Percentiles rank a stretch among this genome's conserved stretches.
Evolutionary conservation across 2,888 invertebrate genomes (phyloP).

Genomic region (Drosophila gaucha): DNA sequence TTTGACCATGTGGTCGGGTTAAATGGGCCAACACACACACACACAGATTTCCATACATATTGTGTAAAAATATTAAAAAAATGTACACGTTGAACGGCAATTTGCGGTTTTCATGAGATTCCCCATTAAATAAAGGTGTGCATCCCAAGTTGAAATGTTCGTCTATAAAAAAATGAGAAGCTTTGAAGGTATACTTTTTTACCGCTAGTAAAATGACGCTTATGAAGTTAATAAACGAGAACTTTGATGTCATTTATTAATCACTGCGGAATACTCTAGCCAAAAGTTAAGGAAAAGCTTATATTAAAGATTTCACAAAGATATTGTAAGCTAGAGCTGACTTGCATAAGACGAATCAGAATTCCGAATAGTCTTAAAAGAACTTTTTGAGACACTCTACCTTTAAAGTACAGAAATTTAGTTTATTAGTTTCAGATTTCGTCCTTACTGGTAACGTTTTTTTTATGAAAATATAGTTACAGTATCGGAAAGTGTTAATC

Average conservation of each 20-base stretch:
- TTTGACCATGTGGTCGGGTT: slow-evolving; percentile 47
- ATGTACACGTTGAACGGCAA: slow-evolving; percentile 27
- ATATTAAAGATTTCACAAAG: neutral
- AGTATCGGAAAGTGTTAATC: too few species aligned
- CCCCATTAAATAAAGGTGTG: slow-evolving; percentile 33
- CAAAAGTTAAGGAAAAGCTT: neutral
- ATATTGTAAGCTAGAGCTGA: neutral
- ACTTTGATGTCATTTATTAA: neutral
- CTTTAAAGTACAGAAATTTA: too few species aligned
- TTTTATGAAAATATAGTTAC: too few species aligned
- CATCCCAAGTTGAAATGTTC: slow-evolving; percentile 1
- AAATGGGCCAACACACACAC: slow-evolving; percentile 22
- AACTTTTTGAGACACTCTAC: too few species aligned
- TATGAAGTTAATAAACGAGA: neutral
- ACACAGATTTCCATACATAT: slow-evolving; percentile 3
- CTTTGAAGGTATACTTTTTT: slow-evolving; percentile 3
- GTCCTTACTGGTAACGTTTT: too few species aligned
- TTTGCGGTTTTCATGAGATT: slow-evolving; percentile 22
- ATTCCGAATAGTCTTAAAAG: too few species aligned
- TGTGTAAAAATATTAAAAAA: slow-evolving; percentile 27
- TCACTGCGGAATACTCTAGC: too few species aligned
- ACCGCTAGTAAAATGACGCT: slow-evolving; percentile 4
- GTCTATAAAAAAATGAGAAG: slow-evolving; percentile 2
- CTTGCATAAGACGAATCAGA: too few species aligned
- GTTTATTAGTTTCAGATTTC: too few species aligned